Evolutionary conservation across 2,888 invertebrate genomes (phyloP).

Genomic region (Cantharis nigra): DNA sequence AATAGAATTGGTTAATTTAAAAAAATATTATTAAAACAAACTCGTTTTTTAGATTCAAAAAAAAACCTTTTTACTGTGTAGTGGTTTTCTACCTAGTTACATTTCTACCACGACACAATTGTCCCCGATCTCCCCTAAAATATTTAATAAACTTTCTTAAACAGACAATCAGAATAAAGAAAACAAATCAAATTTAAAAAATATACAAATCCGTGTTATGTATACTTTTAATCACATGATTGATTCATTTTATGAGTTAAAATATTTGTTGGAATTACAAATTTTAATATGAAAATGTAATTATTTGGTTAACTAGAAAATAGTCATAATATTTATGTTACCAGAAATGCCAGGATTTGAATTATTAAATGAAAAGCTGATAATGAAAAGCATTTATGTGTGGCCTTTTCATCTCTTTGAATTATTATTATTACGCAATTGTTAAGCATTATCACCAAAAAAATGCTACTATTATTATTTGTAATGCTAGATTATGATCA

Average conservation of each 20-base stretch:
- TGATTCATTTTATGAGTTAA: neutral
- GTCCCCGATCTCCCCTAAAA: neutral
- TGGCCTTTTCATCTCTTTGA: neutral
- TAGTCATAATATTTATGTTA: neutral
- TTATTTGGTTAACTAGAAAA: neutral
- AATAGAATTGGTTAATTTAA: too few species aligned
- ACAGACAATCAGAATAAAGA: neutral
- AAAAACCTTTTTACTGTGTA: too few species aligned
- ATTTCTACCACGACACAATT: too few species aligned
- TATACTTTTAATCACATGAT: neutral
- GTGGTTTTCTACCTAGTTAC: too few species aligned
- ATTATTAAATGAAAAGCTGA: neutral
- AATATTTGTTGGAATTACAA: neutral
- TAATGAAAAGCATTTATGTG: neutral
- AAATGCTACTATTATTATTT: neutral
- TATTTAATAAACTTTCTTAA: neutral
- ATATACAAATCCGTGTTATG: neutral
- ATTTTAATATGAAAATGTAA: neutral
- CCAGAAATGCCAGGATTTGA: neutral
- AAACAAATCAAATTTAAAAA: neutral
- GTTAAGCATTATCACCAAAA: neutral
- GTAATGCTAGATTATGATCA: too few species aligned
- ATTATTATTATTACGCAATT: neutral
- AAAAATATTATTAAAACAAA: too few species aligned
- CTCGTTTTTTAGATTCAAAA: too few species aligned